These are phyloP conservation scores for Diarsia brunnea DNA, from an alignment of 2,888 invertebrate genomes.

Conservation along the genomic window DNA sequence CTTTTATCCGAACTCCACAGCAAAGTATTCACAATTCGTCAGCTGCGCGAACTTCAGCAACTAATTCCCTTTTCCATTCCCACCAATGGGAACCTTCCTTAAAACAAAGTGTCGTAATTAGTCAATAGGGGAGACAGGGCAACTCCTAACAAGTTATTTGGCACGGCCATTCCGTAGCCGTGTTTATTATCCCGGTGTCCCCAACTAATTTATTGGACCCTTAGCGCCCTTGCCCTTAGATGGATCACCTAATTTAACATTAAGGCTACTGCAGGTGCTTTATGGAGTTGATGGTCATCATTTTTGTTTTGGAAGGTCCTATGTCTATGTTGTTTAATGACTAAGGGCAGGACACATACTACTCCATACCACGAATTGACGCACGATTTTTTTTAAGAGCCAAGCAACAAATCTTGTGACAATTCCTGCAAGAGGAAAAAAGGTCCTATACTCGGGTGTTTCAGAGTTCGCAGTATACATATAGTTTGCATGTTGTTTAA, in stretches of 20 bases:
- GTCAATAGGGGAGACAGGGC: conserved; percentile 85
- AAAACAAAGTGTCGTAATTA: conserved; percentile 87
- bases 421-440: not conserved
- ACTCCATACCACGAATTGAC: not conserved
- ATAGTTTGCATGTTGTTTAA: not conserved
- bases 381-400: not conserved
- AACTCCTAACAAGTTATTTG: conserved; percentile 87
- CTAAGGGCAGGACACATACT: not conserved
- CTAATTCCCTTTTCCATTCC: conserved; percentile 56
- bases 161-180: conserved; percentile 83
- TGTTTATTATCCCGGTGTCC: conserved; percentile 89
- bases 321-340: not conserved
- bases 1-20: conserved; percentile 21
- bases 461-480: not conserved
- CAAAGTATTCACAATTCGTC: conserved; percentile 55
- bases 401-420: not conserved
- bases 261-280: conserved; percentile 79
- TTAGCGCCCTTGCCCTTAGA: conserved; percentile 86
- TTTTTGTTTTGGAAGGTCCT: conserved; percentile 69
- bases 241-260: conserved; percentile 90
- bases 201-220: conserved; percentile 89
- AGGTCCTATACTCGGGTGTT: not conserved
- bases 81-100: conserved; percentile 62
- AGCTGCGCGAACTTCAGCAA: conserved; percentile 60
- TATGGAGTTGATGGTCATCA: conserved; percentile 75